phyloP scores from a whole-genome alignment of 2,888 invertebrate genomes.

The Perithous albicinctus region DNA sequence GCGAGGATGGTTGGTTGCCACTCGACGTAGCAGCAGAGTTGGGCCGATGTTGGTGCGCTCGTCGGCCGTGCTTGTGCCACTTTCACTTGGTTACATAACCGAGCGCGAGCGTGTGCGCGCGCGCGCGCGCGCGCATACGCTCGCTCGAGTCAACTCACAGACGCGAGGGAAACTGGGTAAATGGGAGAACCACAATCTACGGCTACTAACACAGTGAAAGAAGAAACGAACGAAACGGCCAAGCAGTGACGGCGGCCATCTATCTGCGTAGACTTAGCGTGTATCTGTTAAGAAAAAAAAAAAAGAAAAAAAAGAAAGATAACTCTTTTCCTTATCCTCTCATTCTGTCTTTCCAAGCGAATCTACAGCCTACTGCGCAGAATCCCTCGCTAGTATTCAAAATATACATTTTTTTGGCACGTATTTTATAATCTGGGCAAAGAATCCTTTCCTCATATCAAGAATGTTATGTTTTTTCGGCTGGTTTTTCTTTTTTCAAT shows the following conservation, averaged over 20 bases:
- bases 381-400: not conserved
- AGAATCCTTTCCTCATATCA: no score
- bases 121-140: conserved; percentile 76
- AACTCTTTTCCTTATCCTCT: conserved; percentile 26
- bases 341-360: not conserved
- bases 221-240: conserved; percentile 49
- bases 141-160: conserved; percentile 68
- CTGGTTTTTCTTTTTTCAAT: no score
- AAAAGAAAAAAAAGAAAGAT: no score
- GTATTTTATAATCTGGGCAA: no score
- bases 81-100: conserved; percentile 85
- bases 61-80: conserved; percentile 80
- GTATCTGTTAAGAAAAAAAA: not conserved
- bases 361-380: not conserved
- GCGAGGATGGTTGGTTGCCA: conserved; percentile 60
- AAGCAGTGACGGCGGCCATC: conserved; percentile 43
- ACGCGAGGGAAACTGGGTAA: conserved; percentile 83
- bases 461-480: no score
- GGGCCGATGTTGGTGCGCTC: conserved; percentile 75
- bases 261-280: conserved; percentile 47
- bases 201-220: conserved; percentile 67
- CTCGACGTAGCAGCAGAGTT: conserved; percentile 68
- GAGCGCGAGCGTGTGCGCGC: conserved; percentile 76
- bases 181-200: conserved; percentile 84
- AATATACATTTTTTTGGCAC: not conserved